These are phyloP conservation scores for Dendroctonus valens DNA, from an alignment of 1,140 invertebrate genomes.

Conservation along the genomic window DNA sequence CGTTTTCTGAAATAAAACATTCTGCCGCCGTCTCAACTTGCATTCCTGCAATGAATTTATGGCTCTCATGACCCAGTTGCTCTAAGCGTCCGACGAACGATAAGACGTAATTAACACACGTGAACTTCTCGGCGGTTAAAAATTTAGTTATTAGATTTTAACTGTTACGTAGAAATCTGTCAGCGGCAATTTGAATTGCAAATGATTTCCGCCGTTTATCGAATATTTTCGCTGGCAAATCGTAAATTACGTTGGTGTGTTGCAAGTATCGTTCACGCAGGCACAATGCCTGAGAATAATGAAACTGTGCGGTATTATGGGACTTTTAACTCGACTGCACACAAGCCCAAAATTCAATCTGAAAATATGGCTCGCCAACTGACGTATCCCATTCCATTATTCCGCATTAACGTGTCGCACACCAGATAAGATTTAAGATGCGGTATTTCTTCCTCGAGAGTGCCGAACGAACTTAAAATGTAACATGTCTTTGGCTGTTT, in stretches of 20 bases:
- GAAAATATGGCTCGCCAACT: slow-evolving; percentile 5
- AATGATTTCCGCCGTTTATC: not conserved
- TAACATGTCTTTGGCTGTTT: slow-evolving; percentile 16
- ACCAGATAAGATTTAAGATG: slow-evolving; percentile 20
- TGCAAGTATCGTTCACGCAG: too few species aligned
- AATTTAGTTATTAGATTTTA: slow-evolving; percentile 19
- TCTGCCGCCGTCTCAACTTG: too few species aligned
- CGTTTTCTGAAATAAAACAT: too few species aligned
- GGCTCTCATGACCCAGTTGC: too few species aligned
- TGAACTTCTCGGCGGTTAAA: not conserved
- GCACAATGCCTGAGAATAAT: too few species aligned
- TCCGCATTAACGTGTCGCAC: slow-evolving; percentile 16
- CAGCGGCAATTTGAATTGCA: slow-evolving; percentile 6
- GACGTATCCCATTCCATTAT: slow-evolving; percentile 11
- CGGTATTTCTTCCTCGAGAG: slow-evolving; percentile 9
- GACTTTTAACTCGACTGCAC: too few species aligned
- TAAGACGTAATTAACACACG: slow-evolving; percentile 14
- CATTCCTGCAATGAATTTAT: too few species aligned
- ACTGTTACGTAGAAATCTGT: slow-evolving; percentile 10
- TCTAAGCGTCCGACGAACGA: not conserved
- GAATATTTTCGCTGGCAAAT: not conserved
- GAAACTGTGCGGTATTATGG: too few species aligned
- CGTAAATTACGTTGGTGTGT: too few species aligned
- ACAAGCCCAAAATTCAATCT: not conserved
- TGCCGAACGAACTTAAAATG: slow-evolving; percentile 12